Base-by-base conservation (phyloP, 30 jellyfish, hydroid and myxozoan genomes). In the Catostylus mosaicus region DNA sequence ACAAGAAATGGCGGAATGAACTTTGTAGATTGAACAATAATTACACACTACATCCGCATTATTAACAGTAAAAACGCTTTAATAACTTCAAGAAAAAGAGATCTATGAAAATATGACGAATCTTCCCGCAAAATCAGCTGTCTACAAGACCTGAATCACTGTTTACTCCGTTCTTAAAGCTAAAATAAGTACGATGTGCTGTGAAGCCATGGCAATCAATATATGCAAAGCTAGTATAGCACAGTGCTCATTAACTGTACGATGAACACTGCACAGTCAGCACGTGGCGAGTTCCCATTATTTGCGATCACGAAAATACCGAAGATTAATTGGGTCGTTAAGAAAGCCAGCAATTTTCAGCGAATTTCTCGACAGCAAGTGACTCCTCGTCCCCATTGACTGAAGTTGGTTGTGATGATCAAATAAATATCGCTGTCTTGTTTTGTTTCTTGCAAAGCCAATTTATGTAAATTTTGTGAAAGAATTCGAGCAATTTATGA, bases 211-310 rank as follows among this genome's bases (percentile, higher is more conserved):
- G 77, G 70, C 82, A 80, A 67, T 50, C 70, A 80, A 64, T 80
- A 48, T 67, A 67, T 48, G 83, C 73, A 69, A 43, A 69, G 50
- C 84, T 54, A 36, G 83, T 60, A 54, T 27, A 31, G 60, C 90
- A 52, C 90, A 80, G 90, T 59, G 30, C 67, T 69, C 66, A 80
- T 80, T 67, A 68, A 47, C 63, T 37, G 54, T 45, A 37, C 63
- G 70, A 27, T 19, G 76, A 47, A 47, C 50, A 30, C 31, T 64
- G 54, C 90, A 56, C 90, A 80, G 90, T 43, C 57, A 33, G 38
- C 90, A 80, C 90, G 90, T 80, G 90, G 83, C 60, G 56, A 30
- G 61, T 80, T 80, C 90, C 83, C 90, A 67, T 67, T 80, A 50
- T 67, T 50, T 29, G 38, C 8, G 76, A 80, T 80, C 90, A 80